Conservation (phyloP, 2,797 vertebrate species). For the Epinephelus awoara region DNA sequence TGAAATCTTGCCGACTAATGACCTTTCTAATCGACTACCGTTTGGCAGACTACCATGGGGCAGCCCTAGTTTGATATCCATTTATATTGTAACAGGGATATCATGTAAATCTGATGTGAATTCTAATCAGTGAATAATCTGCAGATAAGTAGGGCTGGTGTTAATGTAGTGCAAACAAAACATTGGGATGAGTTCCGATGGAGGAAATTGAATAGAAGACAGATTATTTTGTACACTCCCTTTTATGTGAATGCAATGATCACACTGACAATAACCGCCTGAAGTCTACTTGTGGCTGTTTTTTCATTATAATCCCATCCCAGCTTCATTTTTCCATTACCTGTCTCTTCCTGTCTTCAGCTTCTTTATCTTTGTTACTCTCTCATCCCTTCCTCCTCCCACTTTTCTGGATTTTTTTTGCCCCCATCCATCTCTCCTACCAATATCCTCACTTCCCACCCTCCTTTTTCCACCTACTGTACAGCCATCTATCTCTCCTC, state of each 20-base stretch:
- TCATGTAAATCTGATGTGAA: background rate
- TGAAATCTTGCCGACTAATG: too few species aligned
- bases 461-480: constrained; percentile 7
- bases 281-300: constrained; percentile 18
- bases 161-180: background rate
- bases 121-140: too few species aligned
- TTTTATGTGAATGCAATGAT: constrained; percentile 20
- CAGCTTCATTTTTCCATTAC: constrained; percentile 14
- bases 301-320: constrained; percentile 26
- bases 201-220: background rate
- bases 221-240: background rate
- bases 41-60: too few species aligned
- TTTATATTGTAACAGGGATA: background rate
- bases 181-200: background rate
- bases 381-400: constrained; percentile 13
- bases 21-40: too few species aligned
- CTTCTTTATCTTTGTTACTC: constrained; percentile 31
- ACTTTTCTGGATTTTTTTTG: constrained; percentile 10
- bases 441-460: constrained; percentile 14
- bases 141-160: background rate
- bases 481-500: constrained; percentile 28
- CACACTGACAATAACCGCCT: background rate
- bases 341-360: background rate
- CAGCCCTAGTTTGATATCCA: background rate
- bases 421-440: constrained; percentile 32